These are phyloP conservation scores for Leptopilina syphax DNA, from an alignment of 2,888 invertebrate species.

Conservation along the genomic window DNA sequence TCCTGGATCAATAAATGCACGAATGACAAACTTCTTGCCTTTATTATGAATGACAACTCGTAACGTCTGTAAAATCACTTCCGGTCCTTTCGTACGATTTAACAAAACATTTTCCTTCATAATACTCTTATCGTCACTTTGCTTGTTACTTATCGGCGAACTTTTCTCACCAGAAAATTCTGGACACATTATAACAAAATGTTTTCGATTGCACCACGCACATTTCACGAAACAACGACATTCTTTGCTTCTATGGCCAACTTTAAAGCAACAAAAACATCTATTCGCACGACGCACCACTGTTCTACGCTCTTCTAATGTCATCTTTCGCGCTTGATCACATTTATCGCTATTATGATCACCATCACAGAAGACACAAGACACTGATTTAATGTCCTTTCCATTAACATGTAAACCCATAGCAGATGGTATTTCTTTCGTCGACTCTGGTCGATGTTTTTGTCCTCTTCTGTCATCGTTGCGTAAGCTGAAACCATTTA, in stretches of 20 bases:
- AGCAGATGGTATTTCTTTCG: too few species aligned
- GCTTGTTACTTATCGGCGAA: background rate
- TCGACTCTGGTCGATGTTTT: too few species aligned
- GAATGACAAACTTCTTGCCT: constrained; percentile 42
- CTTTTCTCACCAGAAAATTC: background rate
- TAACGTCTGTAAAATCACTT: constrained; percentile 58
- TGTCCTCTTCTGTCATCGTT: background rate
- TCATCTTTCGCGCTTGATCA: constrained; percentile 7
- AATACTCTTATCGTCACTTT: background rate
- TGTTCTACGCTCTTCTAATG: background rate
- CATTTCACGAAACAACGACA: constrained; percentile 16
- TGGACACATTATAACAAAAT: background rate
- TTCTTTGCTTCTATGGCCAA: background rate
- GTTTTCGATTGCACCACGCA: background rate
- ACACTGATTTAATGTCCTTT: background rate
- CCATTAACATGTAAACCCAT: too few species aligned
- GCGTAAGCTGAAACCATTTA: background rate
- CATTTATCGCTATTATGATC: constrained; percentile 6
- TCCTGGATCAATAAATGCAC: constrained; percentile 58
- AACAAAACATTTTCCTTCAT: background rate
- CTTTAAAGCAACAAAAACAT: background rate
- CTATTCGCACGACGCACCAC: background rate
- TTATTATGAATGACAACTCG: constrained; percentile 53
- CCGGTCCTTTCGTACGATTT: constrained; percentile 22
- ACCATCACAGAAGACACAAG: background rate